A percentile compares a stretch with the other conserved stretches of the same genome.
Conservation (phyloP, 2,113 vertebrate species). For the Phoxinus phoxinus region DNA sequence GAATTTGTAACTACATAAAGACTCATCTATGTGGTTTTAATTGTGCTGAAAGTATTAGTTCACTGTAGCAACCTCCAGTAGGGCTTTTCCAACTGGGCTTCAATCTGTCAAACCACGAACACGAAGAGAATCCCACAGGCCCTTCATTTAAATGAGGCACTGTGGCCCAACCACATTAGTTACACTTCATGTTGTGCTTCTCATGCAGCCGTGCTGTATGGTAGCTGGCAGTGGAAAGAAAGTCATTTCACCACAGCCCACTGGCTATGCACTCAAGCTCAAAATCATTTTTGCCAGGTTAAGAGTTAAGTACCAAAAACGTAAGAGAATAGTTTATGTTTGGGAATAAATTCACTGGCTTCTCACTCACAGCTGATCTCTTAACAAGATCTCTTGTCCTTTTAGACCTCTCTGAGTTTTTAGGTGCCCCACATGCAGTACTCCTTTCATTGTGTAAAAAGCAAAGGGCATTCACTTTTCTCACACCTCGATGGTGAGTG, state of each 20-base stretch:
- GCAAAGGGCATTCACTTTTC: neutral
- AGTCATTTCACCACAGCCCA: constrained; percentile 49
- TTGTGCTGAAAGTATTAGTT: constrained; percentile 64
- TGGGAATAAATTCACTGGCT: neutral
- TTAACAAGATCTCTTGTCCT: neutral
- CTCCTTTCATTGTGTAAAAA: neutral
- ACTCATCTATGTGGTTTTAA: constrained; percentile 56
- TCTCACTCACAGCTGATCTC: neutral
- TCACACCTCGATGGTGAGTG: constrained; percentile 28
- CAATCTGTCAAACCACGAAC: constrained; percentile 30
- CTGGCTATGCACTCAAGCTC: constrained; percentile 13
- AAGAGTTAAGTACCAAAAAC: neutral
- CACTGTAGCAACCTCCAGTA: constrained; percentile 57
- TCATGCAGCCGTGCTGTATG: constrained; percentile 60
- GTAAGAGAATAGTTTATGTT: neutral
- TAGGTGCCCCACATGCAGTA: neutral
- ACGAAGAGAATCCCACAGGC: constrained; percentile 54
- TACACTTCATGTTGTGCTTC: constrained; percentile 66
- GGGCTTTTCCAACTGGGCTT: constrained; percentile 65
- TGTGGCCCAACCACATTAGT: constrained; percentile 58
- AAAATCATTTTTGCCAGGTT: constrained; percentile 14
- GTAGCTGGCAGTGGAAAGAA: constrained; percentile 55
- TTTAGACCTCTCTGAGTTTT: neutral
- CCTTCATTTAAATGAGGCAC: constrained; percentile 51
- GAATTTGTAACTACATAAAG: neutral